Conservation (phyloP, 2,797 vertebrate genomes). For the Centropyge bicolor region DNA sequence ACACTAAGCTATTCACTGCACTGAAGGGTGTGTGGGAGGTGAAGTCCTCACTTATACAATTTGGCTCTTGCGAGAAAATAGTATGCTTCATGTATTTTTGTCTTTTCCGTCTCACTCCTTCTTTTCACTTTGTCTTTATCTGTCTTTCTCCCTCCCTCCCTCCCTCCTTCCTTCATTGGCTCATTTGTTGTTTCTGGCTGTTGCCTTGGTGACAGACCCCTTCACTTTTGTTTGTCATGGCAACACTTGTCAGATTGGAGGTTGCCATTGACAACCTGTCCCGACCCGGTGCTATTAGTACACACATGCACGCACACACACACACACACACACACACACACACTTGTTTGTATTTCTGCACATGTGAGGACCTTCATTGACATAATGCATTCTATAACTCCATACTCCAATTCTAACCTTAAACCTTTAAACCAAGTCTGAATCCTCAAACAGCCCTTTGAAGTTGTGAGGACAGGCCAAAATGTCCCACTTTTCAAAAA, state of each 20-base stretch:
- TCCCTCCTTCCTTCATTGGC: constrained; percentile 46
- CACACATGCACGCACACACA: background rate
- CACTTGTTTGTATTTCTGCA: too few relatives aligned
- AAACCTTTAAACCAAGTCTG: too few relatives aligned
- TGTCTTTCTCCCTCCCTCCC: constrained; percentile 1
- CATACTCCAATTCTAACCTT: too few relatives aligned
- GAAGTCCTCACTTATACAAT: constrained; percentile 30
- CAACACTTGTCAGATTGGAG: constrained; percentile 75
- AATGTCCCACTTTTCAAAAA: too few relatives aligned
- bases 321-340: constrained; percentile 18
- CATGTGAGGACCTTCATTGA: too few relatives aligned
- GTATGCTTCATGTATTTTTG: constrained; percentile 45
- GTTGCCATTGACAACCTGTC: constrained; percentile 79
- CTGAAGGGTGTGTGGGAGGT: background rate
- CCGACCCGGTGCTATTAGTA: constrained; percentile 76
- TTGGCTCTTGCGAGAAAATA: constrained; percentile 47
- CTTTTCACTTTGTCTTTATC: constrained; percentile 48
- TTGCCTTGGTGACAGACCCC: constrained; percentile 70
- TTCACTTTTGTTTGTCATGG: constrained; percentile 85
- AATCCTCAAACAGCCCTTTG: too few relatives aligned
- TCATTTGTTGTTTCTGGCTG: constrained; percentile 75
- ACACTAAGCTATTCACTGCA: background rate
- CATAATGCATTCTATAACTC: too few relatives aligned
- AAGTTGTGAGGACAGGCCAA: too few relatives aligned
- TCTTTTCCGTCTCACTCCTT: constrained; percentile 41